These are phyloP conservation scores for Mormyrus proboscirostris DNA, from an alignment of 2,797 vertebrate species.

Conservation along the genomic window DNA sequence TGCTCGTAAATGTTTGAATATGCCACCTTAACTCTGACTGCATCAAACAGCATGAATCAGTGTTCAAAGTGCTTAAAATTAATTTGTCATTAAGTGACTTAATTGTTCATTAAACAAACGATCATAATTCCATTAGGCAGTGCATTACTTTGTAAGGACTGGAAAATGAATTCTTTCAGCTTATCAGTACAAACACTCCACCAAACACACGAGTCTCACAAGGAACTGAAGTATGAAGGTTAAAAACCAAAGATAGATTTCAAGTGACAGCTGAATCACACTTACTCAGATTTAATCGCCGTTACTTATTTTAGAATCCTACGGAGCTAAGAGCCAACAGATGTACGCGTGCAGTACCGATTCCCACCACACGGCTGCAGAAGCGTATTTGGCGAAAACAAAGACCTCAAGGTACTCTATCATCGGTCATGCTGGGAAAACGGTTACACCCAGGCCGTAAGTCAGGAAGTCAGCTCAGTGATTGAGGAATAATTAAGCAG, in stretches of 20 bases:
- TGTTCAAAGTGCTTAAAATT: neutral
- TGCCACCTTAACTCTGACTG: neutral
- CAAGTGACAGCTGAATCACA: neutral
- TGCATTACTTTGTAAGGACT: neutral
- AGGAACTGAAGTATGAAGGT: neutral
- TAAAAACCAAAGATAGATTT: neutral
- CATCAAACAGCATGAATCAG: neutral
- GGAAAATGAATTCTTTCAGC: neutral
- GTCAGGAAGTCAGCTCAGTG: neutral
- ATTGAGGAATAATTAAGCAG: neutral
- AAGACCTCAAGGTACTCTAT: neutral
- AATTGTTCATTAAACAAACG: slow-evolving; percentile 14
- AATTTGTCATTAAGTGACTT: slow-evolving; percentile 12
- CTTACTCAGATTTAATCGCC: neutral
- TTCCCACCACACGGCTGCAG: slow-evolving; percentile 56
- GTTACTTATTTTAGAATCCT: neutral
- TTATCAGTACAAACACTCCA: neutral
- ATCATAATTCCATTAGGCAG: slow-evolving; percentile 13
- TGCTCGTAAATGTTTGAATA: neutral
- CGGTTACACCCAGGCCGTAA: neutral
- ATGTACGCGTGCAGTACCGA: slow-evolving; percentile 24
- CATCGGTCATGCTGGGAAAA: neutral
- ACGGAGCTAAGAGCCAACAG: neutral
- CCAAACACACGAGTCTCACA: neutral
- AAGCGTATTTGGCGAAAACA: slow-evolving; percentile 36